These are phyloP conservation scores for Patella pellucida DNA, from an alignment of 2,888 invertebrate species.

Conservation along the genomic window DNA sequence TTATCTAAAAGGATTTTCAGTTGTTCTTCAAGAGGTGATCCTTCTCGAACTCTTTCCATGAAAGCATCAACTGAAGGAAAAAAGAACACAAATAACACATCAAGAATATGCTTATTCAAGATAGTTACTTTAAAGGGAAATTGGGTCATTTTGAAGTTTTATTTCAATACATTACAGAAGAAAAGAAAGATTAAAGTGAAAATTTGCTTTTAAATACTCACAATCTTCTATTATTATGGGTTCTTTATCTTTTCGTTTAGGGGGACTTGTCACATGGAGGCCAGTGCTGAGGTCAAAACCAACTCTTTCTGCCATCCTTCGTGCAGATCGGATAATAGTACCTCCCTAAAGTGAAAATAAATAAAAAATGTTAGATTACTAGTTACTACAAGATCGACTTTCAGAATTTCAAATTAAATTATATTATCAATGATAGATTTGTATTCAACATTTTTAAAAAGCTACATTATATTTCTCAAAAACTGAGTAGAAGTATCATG, in stretches of 20 bases:
- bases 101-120: neutral
- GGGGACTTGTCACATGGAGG: conserved; percentile 57
- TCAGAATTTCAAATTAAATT: too few relatives aligned
- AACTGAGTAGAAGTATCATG: too few relatives aligned
- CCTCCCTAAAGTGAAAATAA: conserved; percentile 76
- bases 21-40: conserved; percentile 70
- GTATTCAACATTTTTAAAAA: too few relatives aligned
- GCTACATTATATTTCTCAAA: too few relatives aligned
- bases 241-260: conserved; percentile 70
- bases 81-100: neutral
- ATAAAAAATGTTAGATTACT: neutral
- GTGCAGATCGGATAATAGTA: conserved; percentile 83
- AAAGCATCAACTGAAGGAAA: conserved; percentile 67
- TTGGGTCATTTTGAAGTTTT: neutral
- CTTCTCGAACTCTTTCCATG: conserved; percentile 62
- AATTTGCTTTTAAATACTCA: conserved; percentile 41
- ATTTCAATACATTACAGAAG: neutral
- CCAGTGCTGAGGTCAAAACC: conserved; percentile 75
- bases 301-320: conserved; percentile 80
- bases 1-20: conserved; percentile 76
- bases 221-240: conserved; percentile 65
- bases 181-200: neutral
- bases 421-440: too few relatives aligned
- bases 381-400: neutral
- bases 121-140: neutral